These are phyloP conservation scores for Dromiciops gliroides DNA, from an alignment of 2,113 vertebrate species.

Conservation along the genomic window DNA sequence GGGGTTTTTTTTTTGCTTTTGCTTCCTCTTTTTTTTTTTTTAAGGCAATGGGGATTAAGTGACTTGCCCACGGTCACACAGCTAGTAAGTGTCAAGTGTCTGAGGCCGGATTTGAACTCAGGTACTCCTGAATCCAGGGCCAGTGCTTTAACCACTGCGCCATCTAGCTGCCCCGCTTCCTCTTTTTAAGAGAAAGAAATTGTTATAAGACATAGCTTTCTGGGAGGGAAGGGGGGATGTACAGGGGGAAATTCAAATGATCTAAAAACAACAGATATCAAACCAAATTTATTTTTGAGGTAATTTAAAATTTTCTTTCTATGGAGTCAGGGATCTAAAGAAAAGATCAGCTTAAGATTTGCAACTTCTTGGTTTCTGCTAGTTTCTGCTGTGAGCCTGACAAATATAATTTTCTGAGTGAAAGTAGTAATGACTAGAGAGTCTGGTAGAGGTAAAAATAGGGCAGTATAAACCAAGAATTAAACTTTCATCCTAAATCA, in stretches of 20 bases:
- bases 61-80: too few species aligned
- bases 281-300: background rate
- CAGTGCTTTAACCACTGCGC: too few species aligned
- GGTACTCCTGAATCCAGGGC: too few species aligned
- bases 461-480: background rate
- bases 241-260: background rate
- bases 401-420: background rate
- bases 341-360: background rate
- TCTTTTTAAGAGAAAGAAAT: background rate
- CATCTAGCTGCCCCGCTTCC: too few species aligned
- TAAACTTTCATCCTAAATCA: background rate
- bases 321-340: background rate
- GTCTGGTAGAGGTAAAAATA: background rate
- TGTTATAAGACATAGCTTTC: background rate
- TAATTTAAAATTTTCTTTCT: background rate
- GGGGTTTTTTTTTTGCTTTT: too few species aligned
- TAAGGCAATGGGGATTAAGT: too few species aligned
- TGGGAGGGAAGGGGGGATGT: background rate
- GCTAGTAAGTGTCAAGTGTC: too few species aligned
- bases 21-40: too few species aligned
- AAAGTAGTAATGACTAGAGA: constrained; percentile 27
- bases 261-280: background rate
- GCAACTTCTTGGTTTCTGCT: background rate
- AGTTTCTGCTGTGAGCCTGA: background rate
- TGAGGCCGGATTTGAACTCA: too few species aligned